Evolutionary conservation across 2,797 vertebrate species (phyloP), one percentile per base, ranked within the genome.

Genomic region (Sylvilagus floridanus): DNA sequence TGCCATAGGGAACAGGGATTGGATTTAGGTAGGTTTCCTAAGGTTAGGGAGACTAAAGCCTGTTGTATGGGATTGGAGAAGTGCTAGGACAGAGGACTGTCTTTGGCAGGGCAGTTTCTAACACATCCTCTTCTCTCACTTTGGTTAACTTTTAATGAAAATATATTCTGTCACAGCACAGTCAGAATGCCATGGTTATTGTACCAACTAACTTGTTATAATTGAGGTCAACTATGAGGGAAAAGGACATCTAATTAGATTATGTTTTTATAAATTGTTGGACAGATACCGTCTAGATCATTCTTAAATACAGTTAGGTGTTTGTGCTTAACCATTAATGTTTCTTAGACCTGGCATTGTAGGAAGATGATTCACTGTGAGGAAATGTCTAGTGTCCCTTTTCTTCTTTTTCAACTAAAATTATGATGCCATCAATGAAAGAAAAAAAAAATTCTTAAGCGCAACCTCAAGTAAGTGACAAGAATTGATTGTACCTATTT

Each of bases 291-390:
- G 19, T 35, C 11, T 77, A 88, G 28, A 42, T 50, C 35, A 62
- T 73, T 93, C 57, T 84, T 85, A 52, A 62, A 86, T 87, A 92
- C 65, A 77, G 57, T 62, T 37, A 71, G 5, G 2, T 82, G 1
- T 52, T 78, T 77, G 60, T 92, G 26, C 14, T 92, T 86, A 22
- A 77, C 42, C 7, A 16, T 54, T 66, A 72, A 47, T 62, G 11
- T 76, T 84, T 90, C 32, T 76, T 47, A 62, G 35, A 81, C 28
- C 37, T 94, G 37, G 86, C 88, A 76, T 89, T 60, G 66, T 16
- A 9, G 7, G 72, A 68, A 69, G 32, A 83, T 75, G n/a, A 65
- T 62, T 92, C 75, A 66, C 7, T 72, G 4, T 84, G 26, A 26
- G 26, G 28, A 94, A 66, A 85, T 75, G 65, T 1, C 24, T 83